phyloP scores from a whole-genome alignment of 2,797 vertebrate species.

The Adrianichthys oophorus region DNA sequence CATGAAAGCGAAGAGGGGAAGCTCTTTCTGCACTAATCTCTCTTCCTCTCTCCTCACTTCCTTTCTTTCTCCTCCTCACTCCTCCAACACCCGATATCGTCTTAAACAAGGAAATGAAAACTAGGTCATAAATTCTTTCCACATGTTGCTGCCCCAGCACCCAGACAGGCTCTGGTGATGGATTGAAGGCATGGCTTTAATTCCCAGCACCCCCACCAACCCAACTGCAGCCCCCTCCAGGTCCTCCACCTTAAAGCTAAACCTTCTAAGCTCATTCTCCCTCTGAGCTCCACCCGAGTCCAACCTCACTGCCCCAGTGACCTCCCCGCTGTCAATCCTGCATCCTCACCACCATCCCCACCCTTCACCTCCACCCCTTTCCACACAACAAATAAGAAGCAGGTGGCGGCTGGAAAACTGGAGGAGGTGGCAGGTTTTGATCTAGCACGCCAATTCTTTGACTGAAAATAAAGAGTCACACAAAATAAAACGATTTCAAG shows the following conservation, averaged over 20 bases:
- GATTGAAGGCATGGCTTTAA: constrained; percentile 77
- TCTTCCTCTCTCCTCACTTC: constrained; percentile 31
- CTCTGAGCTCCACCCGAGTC: constrained; percentile 37
- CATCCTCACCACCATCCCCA: background rate
- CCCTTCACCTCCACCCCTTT: background rate
- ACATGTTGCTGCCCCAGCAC: constrained; percentile 76
- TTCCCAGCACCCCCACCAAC: constrained; percentile 47
- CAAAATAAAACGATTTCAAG: no score
- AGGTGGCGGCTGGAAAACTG: no score
- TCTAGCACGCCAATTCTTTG: no score
- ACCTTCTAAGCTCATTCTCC: constrained; percentile 40
- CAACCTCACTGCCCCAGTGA: constrained; percentile 29
- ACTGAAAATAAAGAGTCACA: no score
- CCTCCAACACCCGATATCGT: constrained; percentile 57
- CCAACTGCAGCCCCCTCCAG: constrained; percentile 3
- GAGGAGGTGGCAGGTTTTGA: no score
- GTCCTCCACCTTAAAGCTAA: constrained; percentile 8
- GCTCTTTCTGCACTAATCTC: constrained; percentile 28
- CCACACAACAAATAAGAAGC: background rate
- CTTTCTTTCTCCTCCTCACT: constrained; percentile 30
- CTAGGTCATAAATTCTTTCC: constrained; percentile 85
- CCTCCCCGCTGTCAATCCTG: constrained; percentile 47
- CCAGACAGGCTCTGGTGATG: constrained; percentile 71
- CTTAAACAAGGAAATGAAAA: constrained; percentile 83
- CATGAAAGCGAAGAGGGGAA: constrained; percentile 43